Evolutionary conservation across 2,888 invertebrate genomes (phyloP), one percentile per base, ranked within the genome.

Genomic region (Argyresthia albistria): DNA sequence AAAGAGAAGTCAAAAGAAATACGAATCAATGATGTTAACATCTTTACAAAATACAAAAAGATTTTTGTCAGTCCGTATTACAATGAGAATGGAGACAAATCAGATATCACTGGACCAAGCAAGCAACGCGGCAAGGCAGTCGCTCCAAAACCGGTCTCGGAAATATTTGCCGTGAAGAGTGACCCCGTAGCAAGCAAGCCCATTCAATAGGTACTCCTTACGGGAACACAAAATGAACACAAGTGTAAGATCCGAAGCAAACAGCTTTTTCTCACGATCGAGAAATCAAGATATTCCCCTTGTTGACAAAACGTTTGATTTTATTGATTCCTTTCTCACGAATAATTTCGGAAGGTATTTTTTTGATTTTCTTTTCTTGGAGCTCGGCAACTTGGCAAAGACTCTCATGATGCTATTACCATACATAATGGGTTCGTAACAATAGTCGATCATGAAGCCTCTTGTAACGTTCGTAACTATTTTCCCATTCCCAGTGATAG

Each of bases 101-200:
- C 37, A 42, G 16, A 11, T 15, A 15, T 4, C 4, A 45, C 25
- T 47, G 47, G 8, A 14, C 10, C 25, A 37, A 35, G 36, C 48
- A 45, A 35, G 46, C 35, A 39, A 47, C 46, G 46, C 51, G 43
- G 51, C 37, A 52, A 37, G 25, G 50, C 12, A 46, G 43, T 46
- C 42, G 57, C 53, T 54, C 42, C 49, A 51, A 53, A 63, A 64
- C 63, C 63, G 61, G 63, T 63, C 59, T 59, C 50, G 25, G 43
- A 57, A 58, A 48, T 59, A 58, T 60, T 63, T 63, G 54, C 60
- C 61, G 48, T 48, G 14, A 37, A 56, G 54, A 55, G 53, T 62
- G 63, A 62, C 65, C 65, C 63, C 65, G 61, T 59, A 54, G 57
- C 37, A 36, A n/a, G n/a, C 39, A 39, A 42, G 60, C 57, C 56